Base-by-base conservation (phyloP, 1,140 invertebrate species). In the Atta colombica region DNA sequence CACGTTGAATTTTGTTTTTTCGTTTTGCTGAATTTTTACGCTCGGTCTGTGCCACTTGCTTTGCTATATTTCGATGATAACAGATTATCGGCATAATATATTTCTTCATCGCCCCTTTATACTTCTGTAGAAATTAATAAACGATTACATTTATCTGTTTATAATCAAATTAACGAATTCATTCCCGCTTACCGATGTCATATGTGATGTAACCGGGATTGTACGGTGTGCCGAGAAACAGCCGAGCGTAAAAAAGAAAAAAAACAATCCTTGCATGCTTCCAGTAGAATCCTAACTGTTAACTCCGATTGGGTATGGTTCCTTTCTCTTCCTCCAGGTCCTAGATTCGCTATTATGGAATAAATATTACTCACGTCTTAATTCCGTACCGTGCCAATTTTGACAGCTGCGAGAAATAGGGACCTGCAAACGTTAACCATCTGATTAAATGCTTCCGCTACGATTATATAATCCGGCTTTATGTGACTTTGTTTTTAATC, bases 1-100 rank as follows among this genome's bases (percentile, higher is more conserved):
- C 89, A 93, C 88, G 81, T 94, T 94, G 94, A 92, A 94, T 95
- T 95, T 94, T 92, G 93, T 95, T 95, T 95, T 93, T 94, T 92
- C 92, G 92, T 94, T 93, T 90, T 92, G 94, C 72, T 93, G 84
- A 86, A 87, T 75, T 92, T 94, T 94, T 94, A 94, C 93, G 93
- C 93, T 94, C 94, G 92, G 92, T 90, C 88, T 75, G 1, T 80
- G 60, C 31, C 74, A 75, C 3, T 69, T 51, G 2, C 31, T 60
- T 61, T 77, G 1, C 53, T 55, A 12, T n/a, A 51, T 35, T 49
- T 69, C 51, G 10, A 45, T 45, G 8, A 45, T 45, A 45, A 45
- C 39, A 63, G 45, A 68, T 78, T 78, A 49, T 66, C 12, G 6
- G 45, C 21, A 77, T 63, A 77, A 77, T 77, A 39, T 39, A 58